Evolutionary conservation across 2,113 vertebrate genomes (phyloP), one percentile per base, ranked within the genome.

Genomic region (Calyptommatus sinebrachiatus): DNA sequence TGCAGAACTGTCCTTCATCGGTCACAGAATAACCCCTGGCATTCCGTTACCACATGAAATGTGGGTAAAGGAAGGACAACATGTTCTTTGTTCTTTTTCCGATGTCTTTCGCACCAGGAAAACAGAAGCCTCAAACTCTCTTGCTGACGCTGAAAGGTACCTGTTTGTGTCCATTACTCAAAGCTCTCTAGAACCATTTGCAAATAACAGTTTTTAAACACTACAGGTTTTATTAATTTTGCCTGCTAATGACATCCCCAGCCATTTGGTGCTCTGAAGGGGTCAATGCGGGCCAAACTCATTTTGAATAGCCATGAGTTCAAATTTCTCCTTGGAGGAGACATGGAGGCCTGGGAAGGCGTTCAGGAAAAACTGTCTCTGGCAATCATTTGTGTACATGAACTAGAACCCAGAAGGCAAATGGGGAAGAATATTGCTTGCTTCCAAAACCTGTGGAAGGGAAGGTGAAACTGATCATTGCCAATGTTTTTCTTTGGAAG

Each of bases 71-170:
- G 46, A 50, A n/a, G n/a, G 31, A 16, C 14, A 18, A 48, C 8
- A 8, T 45, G 41, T 7, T 71, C 62, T 29, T 0, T 12, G 1
- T 12, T 0, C 0, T 0, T 0, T 0, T 16, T 67, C 1, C 1
- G 29, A 71, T 21, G 31, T 5, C 9, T 9, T 62, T 16, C 66
- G 71, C 63, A 28, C 35, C 0, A 24, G 50, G 46, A 20, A 72
- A 76, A 22, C 48, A 78, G 65, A 67, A 78, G 66, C 22, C 1
- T 1, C 65, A 57, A 46, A 3, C 53, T 73, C 61, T 75, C 29
- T n/a, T 53, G 76, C 66, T 35, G 60, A 41, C 5, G 35, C 2
- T 41, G 35, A 1, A 68, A 29, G 1, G 8, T 85, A 77, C 73
- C 48, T 73, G 63, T 18, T 2, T 0, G 45, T 46, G 60, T 18